Evolutionary conservation across 2,797 vertebrate species (phyloP), one percentile per base, ranked within the genome.

Genomic region (Pseudochaenichthys georgianus): DNA sequence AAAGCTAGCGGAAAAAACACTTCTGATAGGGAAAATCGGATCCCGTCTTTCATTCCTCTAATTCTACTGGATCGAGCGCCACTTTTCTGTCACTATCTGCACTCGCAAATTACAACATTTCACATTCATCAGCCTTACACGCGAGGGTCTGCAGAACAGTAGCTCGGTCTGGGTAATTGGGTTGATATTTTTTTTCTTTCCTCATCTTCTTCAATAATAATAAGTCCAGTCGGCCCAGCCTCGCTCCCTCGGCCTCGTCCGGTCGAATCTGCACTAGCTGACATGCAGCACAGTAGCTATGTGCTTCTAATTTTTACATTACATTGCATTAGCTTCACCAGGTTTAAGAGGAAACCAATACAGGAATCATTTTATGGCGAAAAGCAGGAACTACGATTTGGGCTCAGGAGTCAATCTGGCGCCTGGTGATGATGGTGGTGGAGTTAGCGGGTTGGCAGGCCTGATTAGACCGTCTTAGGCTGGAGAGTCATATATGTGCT

Each of bases 391-490:
- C 90, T 81, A 92, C 87, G 91, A 92, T 94, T 94, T 92, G 90
- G 89, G 92, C 94, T 94, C 94, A 94, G 94, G 90, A 90, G 91
- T 94, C 93, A 94, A 95, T 95, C 94, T 94, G 90, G 89, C 47
- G 83, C 76, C 84, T 50, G 91, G 88, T 78, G 90, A 89, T 89
- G 92, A 90, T 91, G 92, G 90, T 48, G 82, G 81, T 86, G 92
- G 90, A 92, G 93, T 92, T 91, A 92, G 90, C 73, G 82, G 85
- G 80, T 92, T 90, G 91, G 88, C 88, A 80, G 89, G 87, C 83
- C 87, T 89, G 93, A 93, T 93, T 92, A 93, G 91, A 80, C 83
- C 87, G 92, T 92, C 93, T 94, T 92, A 93, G 88, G 90, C 83
- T 62, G 88, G 78, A 81, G 90, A 91, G 90, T 93, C 92, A 94